Evolutionary conservation across 2,797 vertebrate species (phyloP).

Genomic region (Enoplosus armatus): DNA sequence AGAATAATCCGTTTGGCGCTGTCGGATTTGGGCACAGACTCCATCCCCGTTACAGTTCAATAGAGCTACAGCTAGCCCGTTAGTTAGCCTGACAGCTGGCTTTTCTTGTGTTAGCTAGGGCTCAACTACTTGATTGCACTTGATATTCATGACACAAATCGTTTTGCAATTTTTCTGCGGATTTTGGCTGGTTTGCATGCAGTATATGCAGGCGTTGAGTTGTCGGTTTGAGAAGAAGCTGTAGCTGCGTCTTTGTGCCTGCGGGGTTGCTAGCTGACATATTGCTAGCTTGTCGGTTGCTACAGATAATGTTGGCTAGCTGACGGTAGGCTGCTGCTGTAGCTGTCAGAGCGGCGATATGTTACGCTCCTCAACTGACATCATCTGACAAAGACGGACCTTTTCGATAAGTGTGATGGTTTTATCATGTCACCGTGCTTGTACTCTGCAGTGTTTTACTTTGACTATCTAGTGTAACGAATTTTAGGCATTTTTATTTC

Average conservation of each 20-base stretch:
- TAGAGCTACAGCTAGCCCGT: conserved; percentile 71
- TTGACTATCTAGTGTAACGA: not conserved
- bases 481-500: not conserved
- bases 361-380: conserved; percentile 34
- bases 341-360: conserved; percentile 51
- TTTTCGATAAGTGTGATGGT: not conserved
- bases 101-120: conserved; percentile 36
- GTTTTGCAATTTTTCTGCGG: not conserved
- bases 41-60: conserved; percentile 71
- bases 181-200: not conserved
- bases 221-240: conserved; percentile 18
- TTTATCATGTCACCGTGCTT: not conserved
- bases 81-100: conserved; percentile 81
- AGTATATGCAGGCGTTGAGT: not conserved
- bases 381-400: conserved; percentile 13
- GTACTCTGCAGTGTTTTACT: not conserved
- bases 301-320: conserved; percentile 50
- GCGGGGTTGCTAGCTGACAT: conserved; percentile 73
- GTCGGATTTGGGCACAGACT: conserved; percentile 52
- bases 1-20: conserved; percentile 23
- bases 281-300: conserved; percentile 58
- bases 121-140: conserved; percentile 10
- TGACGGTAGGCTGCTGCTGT: conserved; percentile 31
- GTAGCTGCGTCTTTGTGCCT: conserved; percentile 75
- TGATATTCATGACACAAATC: not conserved